phyloP scores from a whole-genome alignment of 2,113 vertebrate genomes.

The Tauraco erythrolophus region DNA sequence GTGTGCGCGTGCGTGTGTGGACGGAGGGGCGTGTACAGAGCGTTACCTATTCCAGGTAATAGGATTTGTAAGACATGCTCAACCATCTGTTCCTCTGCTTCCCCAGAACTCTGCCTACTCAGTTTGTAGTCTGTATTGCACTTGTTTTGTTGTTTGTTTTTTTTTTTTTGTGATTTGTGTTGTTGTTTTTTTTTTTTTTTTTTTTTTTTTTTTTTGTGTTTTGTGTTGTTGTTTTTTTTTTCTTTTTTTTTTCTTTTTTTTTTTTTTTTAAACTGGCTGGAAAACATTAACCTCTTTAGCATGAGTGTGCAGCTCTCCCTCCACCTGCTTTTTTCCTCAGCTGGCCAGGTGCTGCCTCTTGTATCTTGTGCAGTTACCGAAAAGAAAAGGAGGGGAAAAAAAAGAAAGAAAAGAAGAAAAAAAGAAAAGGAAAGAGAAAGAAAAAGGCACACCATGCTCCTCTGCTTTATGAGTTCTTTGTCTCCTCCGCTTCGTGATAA shows the following conservation, averaged over 20 bases:
- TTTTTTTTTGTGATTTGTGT: conserved; percentile 32
- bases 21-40: conserved; percentile 23
- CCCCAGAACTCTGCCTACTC: conserved; percentile 66
- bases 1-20: background rate
- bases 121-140: conserved; percentile 76
- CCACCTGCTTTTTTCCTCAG: conserved; percentile 46
- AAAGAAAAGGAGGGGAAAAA: conserved; percentile 7
- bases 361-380: conserved; percentile 61
- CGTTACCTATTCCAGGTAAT: conserved; percentile 51
- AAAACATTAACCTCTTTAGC: conserved; percentile 50
- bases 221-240: background rate
- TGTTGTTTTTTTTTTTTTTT: background rate
- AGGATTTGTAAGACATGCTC: conserved; percentile 56
- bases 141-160: conserved; percentile 35
- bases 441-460: conserved; percentile 72
- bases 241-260: background rate
- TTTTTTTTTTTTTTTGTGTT: background rate
- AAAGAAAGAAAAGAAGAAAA: background rate
- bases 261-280: conserved; percentile 4
- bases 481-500: conserved; percentile 68
- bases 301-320: conserved; percentile 47
- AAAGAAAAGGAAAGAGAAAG: conserved; percentile 57
- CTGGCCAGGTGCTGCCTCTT: conserved; percentile 65
- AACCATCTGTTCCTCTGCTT: conserved; percentile 58
- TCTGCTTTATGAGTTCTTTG: conserved; percentile 64